These are phyloP conservation scores for Leptodactylus fuscus DNA, from an alignment of 2,113 vertebrate genomes.

Conservation along the genomic window DNA sequence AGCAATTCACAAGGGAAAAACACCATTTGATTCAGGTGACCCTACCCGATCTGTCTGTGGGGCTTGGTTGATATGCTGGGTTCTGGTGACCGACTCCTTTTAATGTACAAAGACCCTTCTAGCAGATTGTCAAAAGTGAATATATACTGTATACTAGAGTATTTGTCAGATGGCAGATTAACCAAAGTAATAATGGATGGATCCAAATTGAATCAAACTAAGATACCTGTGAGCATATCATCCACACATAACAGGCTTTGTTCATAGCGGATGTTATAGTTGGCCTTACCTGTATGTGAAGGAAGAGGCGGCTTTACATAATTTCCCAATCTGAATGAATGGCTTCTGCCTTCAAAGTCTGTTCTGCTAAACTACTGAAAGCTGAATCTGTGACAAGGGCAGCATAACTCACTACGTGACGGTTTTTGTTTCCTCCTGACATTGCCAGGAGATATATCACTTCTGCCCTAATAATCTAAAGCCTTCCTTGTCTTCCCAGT, in stretches of 20 bases:
- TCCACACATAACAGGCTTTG: not conserved
- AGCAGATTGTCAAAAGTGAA: too few relatives aligned
- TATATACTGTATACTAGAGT: too few relatives aligned
- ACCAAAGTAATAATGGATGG: too few relatives aligned
- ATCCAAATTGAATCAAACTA: too few relatives aligned
- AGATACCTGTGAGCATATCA: too few relatives aligned
- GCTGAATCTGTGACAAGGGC: conserved; percentile 17
- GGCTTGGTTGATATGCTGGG: too few relatives aligned
- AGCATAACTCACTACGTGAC: conserved; percentile 22
- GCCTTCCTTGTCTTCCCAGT: conserved; percentile 29
- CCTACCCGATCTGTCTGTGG: too few relatives aligned
- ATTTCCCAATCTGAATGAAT: not conserved
- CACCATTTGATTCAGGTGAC: too few relatives aligned
- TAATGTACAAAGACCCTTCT: too few relatives aligned
- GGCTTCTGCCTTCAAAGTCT: conserved; percentile 1
- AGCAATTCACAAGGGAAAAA: too few relatives aligned
- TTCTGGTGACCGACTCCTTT: too few relatives aligned
- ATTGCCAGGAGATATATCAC: conserved; percentile 47
- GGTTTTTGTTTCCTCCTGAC: conserved; percentile 38
- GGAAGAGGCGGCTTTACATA: not conserved
- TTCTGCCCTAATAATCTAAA: conserved; percentile 49
- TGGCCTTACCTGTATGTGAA: conserved; percentile 12
- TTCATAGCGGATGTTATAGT: conserved; percentile 19
- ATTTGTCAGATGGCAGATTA: too few relatives aligned
- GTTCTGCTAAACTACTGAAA: not conserved